Base-by-base conservation (phyloP, 1,140 invertebrate genomes). In the Bicyclus anynana region DNA sequence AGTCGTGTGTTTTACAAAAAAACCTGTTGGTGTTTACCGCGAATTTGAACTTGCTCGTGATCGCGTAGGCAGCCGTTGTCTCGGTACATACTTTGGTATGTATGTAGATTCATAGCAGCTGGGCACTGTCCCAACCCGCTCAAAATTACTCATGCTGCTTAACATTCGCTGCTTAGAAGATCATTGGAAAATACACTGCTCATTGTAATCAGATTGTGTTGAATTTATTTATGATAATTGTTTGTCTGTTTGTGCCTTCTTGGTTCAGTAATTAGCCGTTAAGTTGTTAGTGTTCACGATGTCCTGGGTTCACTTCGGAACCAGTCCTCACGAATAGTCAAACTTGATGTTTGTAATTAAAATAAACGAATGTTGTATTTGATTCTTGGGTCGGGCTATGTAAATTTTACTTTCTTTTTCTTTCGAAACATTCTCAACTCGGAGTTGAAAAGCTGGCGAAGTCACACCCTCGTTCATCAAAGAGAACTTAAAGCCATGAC, bases 11-110 rank as follows among this genome's bases (percentile, higher is more conserved):
- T 73, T 59, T 74, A 64, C 74, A 76, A 82, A 85, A n/a, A 85
- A 87, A 87, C 81, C 74, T 62, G 81, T 84, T 67, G 61, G 62
- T 50, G 68, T 75, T 75, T 84, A 83, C 77, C 54, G 67, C 65
- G 77, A 87, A 84, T 74, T 73, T 59, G 65, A 74, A 69, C 69
- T 72, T 74, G 65, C 69, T 71, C 10, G 68, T 71, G 61, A 65
- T 73, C 62, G 70, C 62, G 74, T 76, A 74, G 69, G 74, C 66
- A 69, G 63, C 59, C 59, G 29, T 33, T 33, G 29, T 33, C 67
- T 77, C 53, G 23, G 12, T 33, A 64, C 37, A 48, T 53, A 46
- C 53, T 29, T 48, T 29, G n/a, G 20, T 17, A 49, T 2, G 14
- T 17, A 3, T 12, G 3, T 44, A n/a, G n/a, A 50, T 56, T 62